A percentile compares a stretch with the other conserved stretches of the same genome.
phyloP scores from a whole-genome alignment of 2,888 invertebrate species.

The Oscheius sp. region DNA sequence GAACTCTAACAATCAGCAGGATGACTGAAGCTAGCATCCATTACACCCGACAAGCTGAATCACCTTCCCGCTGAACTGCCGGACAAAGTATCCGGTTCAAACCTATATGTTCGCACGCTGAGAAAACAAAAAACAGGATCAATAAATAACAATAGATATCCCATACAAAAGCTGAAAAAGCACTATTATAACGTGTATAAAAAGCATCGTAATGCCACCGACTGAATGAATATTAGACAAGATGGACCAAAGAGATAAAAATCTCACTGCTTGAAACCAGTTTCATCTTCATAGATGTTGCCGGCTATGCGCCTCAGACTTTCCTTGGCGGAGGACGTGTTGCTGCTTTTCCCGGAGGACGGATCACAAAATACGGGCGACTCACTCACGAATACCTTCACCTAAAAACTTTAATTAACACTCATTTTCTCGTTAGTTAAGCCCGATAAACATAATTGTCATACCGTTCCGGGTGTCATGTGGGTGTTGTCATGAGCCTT shows the following conservation, averaged over 20 bases:
- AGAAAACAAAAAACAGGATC: constrained; percentile 4
- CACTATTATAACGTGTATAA: too few relatives aligned
- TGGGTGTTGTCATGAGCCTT: constrained; percentile 15
- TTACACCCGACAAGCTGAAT: constrained; percentile 7
- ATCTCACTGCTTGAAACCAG: constrained; percentile 34
- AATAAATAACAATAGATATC: neutral
- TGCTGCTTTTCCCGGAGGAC: neutral
- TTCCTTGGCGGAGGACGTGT: neutral
- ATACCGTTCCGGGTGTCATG: constrained; percentile 32
- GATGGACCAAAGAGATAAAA: neutral
- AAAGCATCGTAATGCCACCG: too few relatives aligned
- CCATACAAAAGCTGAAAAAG: too few relatives aligned
- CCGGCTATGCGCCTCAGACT: neutral
- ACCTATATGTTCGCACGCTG: neutral
- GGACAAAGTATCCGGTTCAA: constrained; percentile 14
- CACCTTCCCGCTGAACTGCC: neutral
- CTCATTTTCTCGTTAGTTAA: neutral
- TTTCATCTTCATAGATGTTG: constrained; percentile 28
- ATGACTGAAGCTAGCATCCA: too few relatives aligned
- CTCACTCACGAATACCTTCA: constrained; percentile 22
- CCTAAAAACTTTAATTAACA: constrained; percentile 9
- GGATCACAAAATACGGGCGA: constrained; percentile 13
- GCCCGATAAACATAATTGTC: neutral
- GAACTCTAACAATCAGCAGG: too few relatives aligned
- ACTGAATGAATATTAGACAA: too few relatives aligned